These are phyloP conservation scores for Mermis nigrescens DNA, from an alignment of 2,888 invertebrate species.

Conservation along the genomic window DNA sequence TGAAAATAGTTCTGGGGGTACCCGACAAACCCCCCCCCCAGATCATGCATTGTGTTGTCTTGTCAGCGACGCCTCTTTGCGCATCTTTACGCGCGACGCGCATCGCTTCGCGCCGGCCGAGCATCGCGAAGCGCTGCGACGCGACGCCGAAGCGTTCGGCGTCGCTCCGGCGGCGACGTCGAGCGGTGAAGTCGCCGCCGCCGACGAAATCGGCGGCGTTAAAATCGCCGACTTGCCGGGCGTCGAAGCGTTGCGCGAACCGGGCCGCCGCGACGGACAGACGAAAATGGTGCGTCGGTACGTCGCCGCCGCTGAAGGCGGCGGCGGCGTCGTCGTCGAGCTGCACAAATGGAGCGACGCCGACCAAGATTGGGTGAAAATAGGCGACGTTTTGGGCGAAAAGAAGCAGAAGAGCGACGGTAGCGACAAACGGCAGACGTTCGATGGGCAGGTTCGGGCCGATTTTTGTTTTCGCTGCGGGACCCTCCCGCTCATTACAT, in stretches of 20 bases:
- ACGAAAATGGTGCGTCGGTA: constrained; percentile 61
- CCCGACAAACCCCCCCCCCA: neutral
- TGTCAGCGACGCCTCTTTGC: constrained; percentile 39
- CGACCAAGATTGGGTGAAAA: constrained; percentile 52
- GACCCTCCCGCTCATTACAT: no score
- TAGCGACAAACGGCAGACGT: no score
- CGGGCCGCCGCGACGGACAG: constrained; percentile 52
- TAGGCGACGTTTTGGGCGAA: constrained; percentile 67
- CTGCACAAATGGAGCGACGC: constrained; percentile 46
- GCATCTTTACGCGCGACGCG: constrained; percentile 60
- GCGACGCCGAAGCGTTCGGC: constrained; percentile 44
- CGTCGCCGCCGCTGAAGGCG: constrained; percentile 38
- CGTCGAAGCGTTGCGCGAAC: constrained; percentile 51
- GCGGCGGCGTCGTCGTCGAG: constrained; percentile 46
- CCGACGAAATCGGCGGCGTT: constrained; percentile 59
- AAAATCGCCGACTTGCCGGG: constrained; percentile 72
- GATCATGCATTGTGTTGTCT: no score
- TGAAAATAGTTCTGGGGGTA: neutral
- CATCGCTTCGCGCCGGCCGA: constrained; percentile 48
- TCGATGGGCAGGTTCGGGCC: no score
- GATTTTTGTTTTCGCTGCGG: no score
- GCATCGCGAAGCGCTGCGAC: constrained; percentile 47
- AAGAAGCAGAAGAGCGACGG: constrained; percentile 35
- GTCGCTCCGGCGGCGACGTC: neutral
- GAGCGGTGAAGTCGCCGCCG: constrained; percentile 42